Evolutionary conservation across 2,888 invertebrate genomes (phyloP).

Genomic region (Aphidoletes aphidimyza): DNA sequence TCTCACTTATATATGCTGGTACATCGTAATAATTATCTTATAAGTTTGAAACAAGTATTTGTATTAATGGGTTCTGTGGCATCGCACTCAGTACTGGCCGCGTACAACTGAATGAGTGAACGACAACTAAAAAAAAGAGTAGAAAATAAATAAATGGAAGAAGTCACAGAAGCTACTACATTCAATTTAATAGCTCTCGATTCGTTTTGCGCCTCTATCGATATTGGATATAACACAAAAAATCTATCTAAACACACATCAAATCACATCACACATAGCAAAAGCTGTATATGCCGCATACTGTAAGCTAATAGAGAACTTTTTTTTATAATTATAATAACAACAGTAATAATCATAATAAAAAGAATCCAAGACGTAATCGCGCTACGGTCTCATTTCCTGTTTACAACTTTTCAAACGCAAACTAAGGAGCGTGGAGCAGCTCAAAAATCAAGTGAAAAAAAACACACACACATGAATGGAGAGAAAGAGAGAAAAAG

Average conservation of each 20-base stretch:
- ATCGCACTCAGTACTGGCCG: background rate
- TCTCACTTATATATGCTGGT: background rate
- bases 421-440: background rate
- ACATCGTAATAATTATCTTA: conserved; percentile 33
- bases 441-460: background rate
- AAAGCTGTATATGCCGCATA: background rate
- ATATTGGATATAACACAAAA: conserved; percentile 13
- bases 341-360: conserved; percentile 38
- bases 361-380: conserved; percentile 36
- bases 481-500: background rate
- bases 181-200: conserved; percentile 22
- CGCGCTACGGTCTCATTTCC: conserved; percentile 57
- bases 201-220: conserved; percentile 7
- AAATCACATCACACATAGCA: background rate
- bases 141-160: background rate
- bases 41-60: conserved; percentile 7
- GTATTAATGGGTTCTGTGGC: background rate
- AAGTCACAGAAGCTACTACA: background rate
- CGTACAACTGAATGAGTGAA: background rate
- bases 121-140: background rate
- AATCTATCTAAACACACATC: background rate
- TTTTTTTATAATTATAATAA: conserved; percentile 52
- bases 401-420: conserved; percentile 56
- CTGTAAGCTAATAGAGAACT: background rate
- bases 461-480: background rate